Conservation (phyloP, 2,888 invertebrate species). For the Nemapogon koenigi region DNA sequence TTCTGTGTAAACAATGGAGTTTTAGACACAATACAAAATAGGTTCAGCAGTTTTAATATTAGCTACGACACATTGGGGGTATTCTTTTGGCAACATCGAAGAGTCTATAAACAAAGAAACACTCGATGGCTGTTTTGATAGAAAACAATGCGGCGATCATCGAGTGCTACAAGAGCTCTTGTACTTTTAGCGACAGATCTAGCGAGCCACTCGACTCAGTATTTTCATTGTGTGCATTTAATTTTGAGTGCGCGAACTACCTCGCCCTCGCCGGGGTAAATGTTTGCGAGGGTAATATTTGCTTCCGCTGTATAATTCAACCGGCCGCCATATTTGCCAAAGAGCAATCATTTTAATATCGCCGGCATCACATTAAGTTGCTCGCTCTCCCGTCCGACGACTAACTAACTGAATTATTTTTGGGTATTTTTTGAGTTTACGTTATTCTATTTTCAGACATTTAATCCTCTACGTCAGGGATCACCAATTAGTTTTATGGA, state of each 20-base stretch:
- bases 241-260: conserved; percentile 71
- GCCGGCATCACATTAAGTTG: conserved; percentile 62
- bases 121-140: conserved; percentile 59
- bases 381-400: too few species aligned
- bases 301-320: conserved; percentile 69
- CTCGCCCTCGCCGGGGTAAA: conserved; percentile 61
- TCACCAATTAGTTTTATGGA: too few species aligned
- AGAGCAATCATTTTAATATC: conserved; percentile 71
- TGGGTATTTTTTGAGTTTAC: too few species aligned
- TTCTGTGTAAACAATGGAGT: neutral
- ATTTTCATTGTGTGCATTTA: conserved; percentile 71
- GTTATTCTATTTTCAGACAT: too few species aligned
- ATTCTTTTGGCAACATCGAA: conserved; percentile 61
- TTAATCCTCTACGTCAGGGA: too few species aligned
- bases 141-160: conserved; percentile 51
- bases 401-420: too few species aligned
- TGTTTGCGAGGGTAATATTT: conserved; percentile 69
- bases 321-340: conserved; percentile 68
- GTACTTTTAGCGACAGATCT: conserved; percentile 59
- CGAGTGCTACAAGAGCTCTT: conserved; percentile 55
- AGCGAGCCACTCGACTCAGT: conserved; percentile 47
- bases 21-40: neutral
- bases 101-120: conserved; percentile 63
- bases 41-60: neutral
- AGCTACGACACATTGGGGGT: conserved; percentile 22